Base-by-base conservation (phyloP, 1,140 invertebrate species). In the Meloidogyne floridensis region DNA sequence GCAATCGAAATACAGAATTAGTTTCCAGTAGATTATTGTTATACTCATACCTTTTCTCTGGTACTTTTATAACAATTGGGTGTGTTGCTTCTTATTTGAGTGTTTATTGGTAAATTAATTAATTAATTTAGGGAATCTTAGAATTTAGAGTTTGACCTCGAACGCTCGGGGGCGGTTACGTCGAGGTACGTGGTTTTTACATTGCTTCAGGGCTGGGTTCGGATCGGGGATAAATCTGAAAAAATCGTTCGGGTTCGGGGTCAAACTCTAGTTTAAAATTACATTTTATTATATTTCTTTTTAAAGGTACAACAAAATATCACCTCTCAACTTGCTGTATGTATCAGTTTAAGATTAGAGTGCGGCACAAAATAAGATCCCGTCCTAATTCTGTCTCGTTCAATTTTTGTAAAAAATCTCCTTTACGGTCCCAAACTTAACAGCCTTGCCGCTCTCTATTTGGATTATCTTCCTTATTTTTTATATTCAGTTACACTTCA, bases 241-340 rank as follows among this genome's bases (percentile, higher is more conserved):
- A 32, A 32, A 32, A 32, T 32, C 32, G 32, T 32, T 32, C 32
- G 32, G 32, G 32, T 32, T 32, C 32, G 32, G 32, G 32, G 32
- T 32, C 32, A 32, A 32, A 32, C 32, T 32, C 32, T 32, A 32
- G 32, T 51, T 75, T 47, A 43, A 11, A 43, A 80, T 18, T 54
- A 18, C 70, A 2, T 11, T 32, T 11, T 78, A 18, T 77, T 5
- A 1, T 79, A 9, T n/a, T 65, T n/a, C 15, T 65, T n/a, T 20
- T 11, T 85, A 85, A 76, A 90, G 87, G 85, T 88, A 87, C 72
- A 88, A 89, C 71, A 81, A 81, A 53, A 90, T 89, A 77, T 77
- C 84, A 32, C 71, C 87, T 15, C 47, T 53, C n/a, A 83, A 87
- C 59, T 76, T 89, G 10, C 74, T 90, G 77, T 79, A 77, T 13